Conservation (phyloP, 1,140 invertebrate genomes). For the Leptopilina boulardi region DNA sequence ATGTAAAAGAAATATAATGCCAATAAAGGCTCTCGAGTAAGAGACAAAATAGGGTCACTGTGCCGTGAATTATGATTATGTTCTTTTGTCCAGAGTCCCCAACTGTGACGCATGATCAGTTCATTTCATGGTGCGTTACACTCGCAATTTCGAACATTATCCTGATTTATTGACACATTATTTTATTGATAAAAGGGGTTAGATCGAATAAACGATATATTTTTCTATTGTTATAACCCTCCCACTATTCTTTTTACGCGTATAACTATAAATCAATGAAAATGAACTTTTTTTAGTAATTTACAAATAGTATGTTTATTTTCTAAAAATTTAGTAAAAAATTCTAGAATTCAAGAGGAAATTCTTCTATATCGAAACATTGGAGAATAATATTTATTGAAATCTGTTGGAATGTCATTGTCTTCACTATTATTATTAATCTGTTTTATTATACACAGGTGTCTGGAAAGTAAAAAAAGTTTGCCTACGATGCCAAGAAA, state of each 20-base stretch:
- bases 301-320: too few species aligned
- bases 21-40: neutral
- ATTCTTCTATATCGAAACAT: too few species aligned
- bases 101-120: slow-evolving; percentile 1
- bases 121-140: slow-evolving; percentile 28
- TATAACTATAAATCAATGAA: neutral
- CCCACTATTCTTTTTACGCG: neutral
- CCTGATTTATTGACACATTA: slow-evolving; percentile 24
- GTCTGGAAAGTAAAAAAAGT: too few species aligned
- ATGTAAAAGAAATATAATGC: neutral
- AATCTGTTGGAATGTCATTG: too few species aligned
- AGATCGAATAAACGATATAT: neutral
- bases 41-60: slow-evolving; percentile 6
- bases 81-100: neutral
- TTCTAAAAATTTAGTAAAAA: too few species aligned
- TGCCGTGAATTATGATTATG: slow-evolving; percentile 24
- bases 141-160: slow-evolving; percentile 19
- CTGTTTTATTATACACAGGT: too few species aligned
- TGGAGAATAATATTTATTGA: too few species aligned
- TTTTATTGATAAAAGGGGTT: neutral
- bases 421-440: too few species aligned
- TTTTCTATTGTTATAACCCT: neutral
- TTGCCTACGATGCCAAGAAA: too few species aligned
- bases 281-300: neutral
- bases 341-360: too few species aligned